Percentiles rank a stretch among this genome's conserved stretches.
These are phyloP conservation scores for Cyphomyrus plagiostoma DNA, from an alignment of 2,113 vertebrate genomes.

Conservation along the genomic window DNA sequence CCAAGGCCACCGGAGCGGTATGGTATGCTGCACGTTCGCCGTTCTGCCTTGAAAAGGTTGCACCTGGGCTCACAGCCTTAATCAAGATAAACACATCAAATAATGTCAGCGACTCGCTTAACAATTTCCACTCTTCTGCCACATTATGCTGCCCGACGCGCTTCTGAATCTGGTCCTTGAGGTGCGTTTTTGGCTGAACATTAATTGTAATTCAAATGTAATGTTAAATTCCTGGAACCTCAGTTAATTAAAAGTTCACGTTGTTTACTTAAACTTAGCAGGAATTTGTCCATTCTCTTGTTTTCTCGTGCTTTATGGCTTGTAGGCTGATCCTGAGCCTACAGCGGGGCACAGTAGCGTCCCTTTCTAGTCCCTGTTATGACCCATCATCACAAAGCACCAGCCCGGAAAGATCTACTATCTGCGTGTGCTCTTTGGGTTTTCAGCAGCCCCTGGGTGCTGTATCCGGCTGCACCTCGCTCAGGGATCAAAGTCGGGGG, in stretches of 20 bases:
- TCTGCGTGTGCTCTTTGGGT: not conserved
- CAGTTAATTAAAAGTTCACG: not conserved
- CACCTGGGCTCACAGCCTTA: constrained; percentile 7
- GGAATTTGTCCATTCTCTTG: not conserved
- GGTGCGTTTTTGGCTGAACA: not conserved
- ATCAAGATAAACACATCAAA: not conserved
- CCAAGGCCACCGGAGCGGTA: not conserved
- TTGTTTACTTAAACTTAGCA: not conserved
- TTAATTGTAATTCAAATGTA: not conserved
- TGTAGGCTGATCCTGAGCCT: not conserved
- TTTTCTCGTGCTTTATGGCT: not conserved
- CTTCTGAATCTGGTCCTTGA: constrained; percentile 10
- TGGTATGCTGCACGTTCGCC: too few relatives aligned
- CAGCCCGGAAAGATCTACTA: constrained; percentile 15
- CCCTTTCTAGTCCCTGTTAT: not conserved
- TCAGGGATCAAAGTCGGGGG: not conserved
- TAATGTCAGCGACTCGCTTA: not conserved
- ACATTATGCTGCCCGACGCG: not conserved
- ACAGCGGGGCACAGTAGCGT: not conserved
- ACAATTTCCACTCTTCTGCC: not conserved
- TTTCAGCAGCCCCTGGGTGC: constrained; percentile 2
- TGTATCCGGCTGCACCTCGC: not conserved
- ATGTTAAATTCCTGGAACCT: constrained; percentile 6
- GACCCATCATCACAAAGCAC: not conserved
- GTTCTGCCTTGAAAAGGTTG: not conserved